phyloP scores from a whole-genome alignment of 2,113 vertebrate genomes.

The Saimiri boliviensis region DNA sequence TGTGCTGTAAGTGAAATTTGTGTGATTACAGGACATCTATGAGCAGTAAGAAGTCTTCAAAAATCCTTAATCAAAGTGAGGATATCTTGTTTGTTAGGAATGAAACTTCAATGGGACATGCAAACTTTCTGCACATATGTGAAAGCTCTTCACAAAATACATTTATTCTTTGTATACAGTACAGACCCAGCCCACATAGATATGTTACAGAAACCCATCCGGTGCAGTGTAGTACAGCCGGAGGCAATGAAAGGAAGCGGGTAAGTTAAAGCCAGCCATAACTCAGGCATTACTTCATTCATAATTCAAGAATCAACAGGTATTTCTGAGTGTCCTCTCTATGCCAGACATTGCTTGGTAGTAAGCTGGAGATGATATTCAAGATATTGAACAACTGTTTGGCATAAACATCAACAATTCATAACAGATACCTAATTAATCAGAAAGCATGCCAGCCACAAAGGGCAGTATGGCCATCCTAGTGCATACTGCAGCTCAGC shows the following conservation, averaged over 20 bases:
- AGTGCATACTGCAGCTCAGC: neutral
- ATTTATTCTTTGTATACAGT: neutral
- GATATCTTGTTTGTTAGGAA: neutral
- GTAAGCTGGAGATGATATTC: neutral
- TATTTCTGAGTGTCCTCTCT: neutral
- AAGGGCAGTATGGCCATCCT: neutral
- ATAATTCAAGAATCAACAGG: neutral
- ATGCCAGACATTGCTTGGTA: neutral
- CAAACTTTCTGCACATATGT: neutral
- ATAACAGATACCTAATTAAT: neutral
- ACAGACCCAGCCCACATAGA: neutral
- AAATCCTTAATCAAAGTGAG: neutral
- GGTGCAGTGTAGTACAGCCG: neutral
- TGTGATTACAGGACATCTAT: neutral
- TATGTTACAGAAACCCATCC: neutral
- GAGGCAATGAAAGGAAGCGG: neutral
- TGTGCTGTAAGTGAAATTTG: neutral
- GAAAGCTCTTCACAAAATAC: neutral
- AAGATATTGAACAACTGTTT: neutral
- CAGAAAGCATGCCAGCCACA: neutral
- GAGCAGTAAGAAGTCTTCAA: neutral
- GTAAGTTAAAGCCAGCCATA: neutral
- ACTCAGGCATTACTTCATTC: neutral
- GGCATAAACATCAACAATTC: neutral
- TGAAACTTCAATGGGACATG: neutral